Evolutionary conservation across 2,888 invertebrate genomes (phyloP), one percentile per base, ranked within the genome.

Genomic region (Agriopis aurantiaria): DNA sequence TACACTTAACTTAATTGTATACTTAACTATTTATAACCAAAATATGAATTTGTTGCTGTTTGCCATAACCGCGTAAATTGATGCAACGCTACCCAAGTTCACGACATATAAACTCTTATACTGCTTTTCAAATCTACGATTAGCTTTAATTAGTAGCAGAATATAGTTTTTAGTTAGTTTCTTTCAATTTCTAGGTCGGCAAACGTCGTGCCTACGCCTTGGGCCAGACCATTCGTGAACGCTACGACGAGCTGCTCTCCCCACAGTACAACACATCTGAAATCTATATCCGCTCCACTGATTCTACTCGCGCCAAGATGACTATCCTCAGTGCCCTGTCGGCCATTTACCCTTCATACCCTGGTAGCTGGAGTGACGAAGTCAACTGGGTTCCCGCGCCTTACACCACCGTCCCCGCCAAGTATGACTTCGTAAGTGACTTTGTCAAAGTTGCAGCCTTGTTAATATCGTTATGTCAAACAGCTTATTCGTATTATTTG

Each of bases 291-390:
- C 80, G 88, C 0, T 85, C 88, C 7, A 87, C 88, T 0, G 89
- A 88, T 75, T 84, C 84, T 33, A 85, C 85, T 0, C 81, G 89
- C 3, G 59, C 86, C 1, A 88, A 88, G 78, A 87, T 87, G 88
- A 85, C 89, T 0, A 76, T 82, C 0, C 78, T 89, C 1, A 23
- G 81, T 0, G 85, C 85, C 0, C 77, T 88, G 82, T 80, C 87
- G 0, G 88, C 84, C 0, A 76, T 86, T 10, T 89, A 80, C 75
- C 84, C 83, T 0, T 74, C 81, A 0, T 43, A 51, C 0, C 45
- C 63, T 0, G 74, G 78, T 10, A 75, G 75, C 41, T 88, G 87
- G 88, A 85, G 82, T 58, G 52, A 73, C 0, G 60, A 78, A 0
- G 66, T 88, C 9, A 69, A 82, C 51, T 88, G 88, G 87, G 79